These are phyloP conservation scores for Rachycentron canadum DNA, from an alignment of 2,797 vertebrate genomes.

Conservation along the genomic window DNA sequence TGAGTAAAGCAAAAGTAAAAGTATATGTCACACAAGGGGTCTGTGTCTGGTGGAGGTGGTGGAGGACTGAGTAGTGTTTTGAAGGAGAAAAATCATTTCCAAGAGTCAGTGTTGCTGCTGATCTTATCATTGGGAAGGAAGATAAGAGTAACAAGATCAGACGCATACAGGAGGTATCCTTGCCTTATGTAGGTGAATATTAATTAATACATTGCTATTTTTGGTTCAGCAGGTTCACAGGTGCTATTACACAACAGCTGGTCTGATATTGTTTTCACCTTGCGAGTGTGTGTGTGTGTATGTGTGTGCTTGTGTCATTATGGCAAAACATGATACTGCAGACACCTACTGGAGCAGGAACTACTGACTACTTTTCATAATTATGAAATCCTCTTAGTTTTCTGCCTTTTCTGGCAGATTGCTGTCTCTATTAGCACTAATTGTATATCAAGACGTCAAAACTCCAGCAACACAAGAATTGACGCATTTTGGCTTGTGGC, in stretches of 20 bases:
- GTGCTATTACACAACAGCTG: too few relatives aligned
- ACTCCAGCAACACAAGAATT: too few relatives aligned
- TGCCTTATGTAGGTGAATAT: neutral
- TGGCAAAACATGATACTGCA: too few relatives aligned
- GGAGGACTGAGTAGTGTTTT: neutral
- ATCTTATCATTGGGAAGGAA: neutral
- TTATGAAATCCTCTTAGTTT: constrained; percentile 1
- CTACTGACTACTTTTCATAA: constrained; percentile 12
- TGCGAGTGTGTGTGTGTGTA: too few relatives aligned
- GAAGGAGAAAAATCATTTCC: neutral
- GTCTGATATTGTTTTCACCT: too few relatives aligned
- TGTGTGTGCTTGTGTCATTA: too few relatives aligned
- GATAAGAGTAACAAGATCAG: neutral
- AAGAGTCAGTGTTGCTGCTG: neutral
- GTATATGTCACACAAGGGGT: neutral
- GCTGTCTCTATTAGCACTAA: neutral
- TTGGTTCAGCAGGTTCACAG: too few relatives aligned
- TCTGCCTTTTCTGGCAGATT: neutral
- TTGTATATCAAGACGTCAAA: too few relatives aligned
- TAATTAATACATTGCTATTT: neutral
- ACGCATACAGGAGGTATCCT: neutral
- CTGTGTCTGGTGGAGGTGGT: neutral
- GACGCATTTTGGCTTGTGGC: too few relatives aligned
- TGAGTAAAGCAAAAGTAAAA: neutral
- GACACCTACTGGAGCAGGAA: too few relatives aligned